Conservation (phyloP, 2,888 invertebrate species). For the Idaea dimidiata region DNA sequence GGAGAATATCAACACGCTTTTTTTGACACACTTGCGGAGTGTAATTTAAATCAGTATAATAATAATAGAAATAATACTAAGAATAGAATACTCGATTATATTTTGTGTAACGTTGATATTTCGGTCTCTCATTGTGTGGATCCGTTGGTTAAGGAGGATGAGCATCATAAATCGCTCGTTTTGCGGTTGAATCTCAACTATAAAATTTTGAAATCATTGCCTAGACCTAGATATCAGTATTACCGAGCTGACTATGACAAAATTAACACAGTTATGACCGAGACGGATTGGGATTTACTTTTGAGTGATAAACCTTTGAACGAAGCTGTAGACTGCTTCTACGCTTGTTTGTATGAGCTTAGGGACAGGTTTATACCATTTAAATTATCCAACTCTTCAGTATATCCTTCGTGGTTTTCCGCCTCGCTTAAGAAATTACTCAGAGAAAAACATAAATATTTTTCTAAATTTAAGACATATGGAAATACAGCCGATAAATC, state of each 20-base stretch:
- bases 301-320: neutral
- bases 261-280: neutral
- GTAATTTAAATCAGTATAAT: neutral
- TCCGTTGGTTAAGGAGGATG: neutral
- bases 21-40: neutral
- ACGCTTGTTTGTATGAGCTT: neutral
- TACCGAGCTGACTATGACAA: neutral
- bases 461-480: neutral
- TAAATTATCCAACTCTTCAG: neutral
- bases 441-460: conserved; percentile 17
- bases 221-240: neutral
- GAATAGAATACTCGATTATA: conserved; percentile 13
- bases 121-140: neutral
- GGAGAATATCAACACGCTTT: neutral
- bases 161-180: neutral
- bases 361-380: neutral
- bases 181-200: neutral
- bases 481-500: neutral
- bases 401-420: neutral
- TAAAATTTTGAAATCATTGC: neutral
- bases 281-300: neutral
- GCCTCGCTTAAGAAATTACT: neutral
- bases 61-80: conserved; percentile 21
- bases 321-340: no score
- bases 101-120: neutral